Evolutionary conservation across 1,140 invertebrate genomes (phyloP).

Genomic region (Macrocentrus cingulum): DNA sequence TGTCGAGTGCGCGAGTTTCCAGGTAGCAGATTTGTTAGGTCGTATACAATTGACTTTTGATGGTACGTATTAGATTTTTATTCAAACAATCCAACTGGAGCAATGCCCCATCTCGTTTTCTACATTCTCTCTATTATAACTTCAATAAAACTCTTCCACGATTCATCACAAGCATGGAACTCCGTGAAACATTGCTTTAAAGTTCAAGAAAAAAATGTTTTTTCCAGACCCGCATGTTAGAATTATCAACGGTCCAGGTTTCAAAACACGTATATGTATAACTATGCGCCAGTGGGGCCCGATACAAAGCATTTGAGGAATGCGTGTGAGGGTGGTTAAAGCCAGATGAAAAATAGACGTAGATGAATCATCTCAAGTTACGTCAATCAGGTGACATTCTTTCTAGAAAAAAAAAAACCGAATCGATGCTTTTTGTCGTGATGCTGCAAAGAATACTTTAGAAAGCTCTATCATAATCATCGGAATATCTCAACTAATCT

Average conservation of each 20-base stretch:
- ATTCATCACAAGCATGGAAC: not conserved
- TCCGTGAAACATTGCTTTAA: not conserved
- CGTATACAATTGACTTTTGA: not conserved
- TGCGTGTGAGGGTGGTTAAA: not conserved
- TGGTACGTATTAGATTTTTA: not conserved
- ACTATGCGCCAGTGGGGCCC: not conserved
- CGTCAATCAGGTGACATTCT: not conserved
- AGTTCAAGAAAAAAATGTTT: not conserved
- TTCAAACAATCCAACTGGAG: not conserved
- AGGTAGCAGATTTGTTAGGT: not conserved
- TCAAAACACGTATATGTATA: not conserved
- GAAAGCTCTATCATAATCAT: not conserved
- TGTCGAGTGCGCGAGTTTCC: not conserved
- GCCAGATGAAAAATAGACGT: not conserved
- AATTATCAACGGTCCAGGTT: not conserved
- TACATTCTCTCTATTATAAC: not conserved
- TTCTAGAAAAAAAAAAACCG: not conserved
- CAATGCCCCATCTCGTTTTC: not conserved
- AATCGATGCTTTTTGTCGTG: too few relatives aligned
- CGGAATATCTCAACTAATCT: not conserved
- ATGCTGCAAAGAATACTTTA: too few relatives aligned
- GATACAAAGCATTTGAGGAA: slow-evolving; percentile 3
- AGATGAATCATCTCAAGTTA: slow-evolving; percentile 4
- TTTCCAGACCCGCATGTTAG: not conserved
- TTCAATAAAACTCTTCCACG: not conserved